A percentile compares a stretch with the other conserved stretches of the same genome.
Evolutionary conservation across 2,797 vertebrate species (phyloP).

Genomic region (Hafferia zeledoni): DNA sequence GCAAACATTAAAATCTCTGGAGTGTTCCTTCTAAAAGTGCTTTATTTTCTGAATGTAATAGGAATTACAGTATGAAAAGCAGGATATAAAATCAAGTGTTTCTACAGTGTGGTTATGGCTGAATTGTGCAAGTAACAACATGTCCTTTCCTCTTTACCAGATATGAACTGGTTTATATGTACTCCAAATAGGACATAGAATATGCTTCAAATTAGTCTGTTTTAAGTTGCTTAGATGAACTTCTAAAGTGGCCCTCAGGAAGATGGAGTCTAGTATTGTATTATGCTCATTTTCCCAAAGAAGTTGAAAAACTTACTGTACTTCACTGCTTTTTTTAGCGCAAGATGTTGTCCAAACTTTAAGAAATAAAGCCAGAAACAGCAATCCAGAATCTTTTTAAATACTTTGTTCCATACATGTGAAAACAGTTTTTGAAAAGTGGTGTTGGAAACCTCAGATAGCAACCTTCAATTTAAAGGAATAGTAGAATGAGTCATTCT

Average conservation of each 20-base stretch:
- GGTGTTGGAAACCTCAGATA: conserved; percentile 4
- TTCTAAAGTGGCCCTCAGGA: neutral
- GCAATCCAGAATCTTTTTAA: conserved; percentile 13
- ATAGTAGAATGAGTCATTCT: conserved; percentile 1
- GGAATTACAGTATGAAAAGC: neutral
- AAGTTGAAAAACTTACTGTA: neutral
- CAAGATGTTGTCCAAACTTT: neutral
- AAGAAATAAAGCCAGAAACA: conserved; percentile 30
- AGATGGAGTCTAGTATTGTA: neutral
- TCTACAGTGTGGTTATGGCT: neutral
- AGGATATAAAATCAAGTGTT: neutral
- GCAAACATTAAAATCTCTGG: neutral
- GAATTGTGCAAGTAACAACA: neutral
- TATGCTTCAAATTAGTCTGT: neutral
- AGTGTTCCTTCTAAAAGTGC: neutral
- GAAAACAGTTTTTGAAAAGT: conserved; percentile 38
- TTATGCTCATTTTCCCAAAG: neutral
- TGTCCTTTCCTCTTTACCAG: neutral
- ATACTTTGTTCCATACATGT: conserved; percentile 11
- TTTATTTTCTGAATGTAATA: neutral
- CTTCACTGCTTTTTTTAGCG: neutral
- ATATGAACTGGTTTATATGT: neutral
- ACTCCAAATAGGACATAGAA: neutral
- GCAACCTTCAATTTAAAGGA: conserved; percentile 33
- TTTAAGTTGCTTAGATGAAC: neutral